Percentiles rank a stretch among this genome's conserved stretches.
These are phyloP conservation scores for Xerus rutilus DNA, from an alignment of 2,797 vertebrate genomes.

Conservation along the genomic window DNA sequence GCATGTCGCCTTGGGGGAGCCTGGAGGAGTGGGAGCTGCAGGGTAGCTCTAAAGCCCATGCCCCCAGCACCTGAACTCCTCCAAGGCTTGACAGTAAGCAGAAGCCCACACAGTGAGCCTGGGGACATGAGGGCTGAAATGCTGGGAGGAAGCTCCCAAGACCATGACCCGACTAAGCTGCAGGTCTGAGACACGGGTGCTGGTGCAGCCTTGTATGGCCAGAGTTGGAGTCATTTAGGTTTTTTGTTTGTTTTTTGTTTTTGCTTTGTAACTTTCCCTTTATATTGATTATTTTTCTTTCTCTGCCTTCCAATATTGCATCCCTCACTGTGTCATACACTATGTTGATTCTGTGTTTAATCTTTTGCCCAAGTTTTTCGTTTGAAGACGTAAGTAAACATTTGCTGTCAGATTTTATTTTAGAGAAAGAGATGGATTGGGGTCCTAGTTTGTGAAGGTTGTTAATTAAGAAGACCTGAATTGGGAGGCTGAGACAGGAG, in stretches of 20 bases:
- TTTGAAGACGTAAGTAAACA: not conserved
- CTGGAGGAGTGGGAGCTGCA: no score
- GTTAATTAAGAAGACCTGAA: not conserved
- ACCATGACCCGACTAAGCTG: fast-evolving
- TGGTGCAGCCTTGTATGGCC: fast-evolving
- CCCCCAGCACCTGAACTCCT: not conserved
- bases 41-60: not conserved
- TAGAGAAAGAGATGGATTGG: not conserved
- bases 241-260: not conserved
- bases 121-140: not conserved
- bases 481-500: no score
- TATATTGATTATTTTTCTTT: not conserved
- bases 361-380: not conserved
- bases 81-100: not conserved
- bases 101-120: not conserved
- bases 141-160: not conserved
- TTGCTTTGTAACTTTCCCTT: no score
- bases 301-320: not conserved
- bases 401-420: not conserved
- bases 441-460: fast-evolving
- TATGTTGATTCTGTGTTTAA: not conserved
- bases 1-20: not conserved
- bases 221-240: fast-evolving
- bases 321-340: not conserved
- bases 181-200: fast-evolving